Percentiles rank a stretch among this genome's conserved stretches.
These are phyloP conservation scores for Tetramorium alpestre DNA, from an alignment of 1,140 invertebrate genomes.

Conservation along the genomic window DNA sequence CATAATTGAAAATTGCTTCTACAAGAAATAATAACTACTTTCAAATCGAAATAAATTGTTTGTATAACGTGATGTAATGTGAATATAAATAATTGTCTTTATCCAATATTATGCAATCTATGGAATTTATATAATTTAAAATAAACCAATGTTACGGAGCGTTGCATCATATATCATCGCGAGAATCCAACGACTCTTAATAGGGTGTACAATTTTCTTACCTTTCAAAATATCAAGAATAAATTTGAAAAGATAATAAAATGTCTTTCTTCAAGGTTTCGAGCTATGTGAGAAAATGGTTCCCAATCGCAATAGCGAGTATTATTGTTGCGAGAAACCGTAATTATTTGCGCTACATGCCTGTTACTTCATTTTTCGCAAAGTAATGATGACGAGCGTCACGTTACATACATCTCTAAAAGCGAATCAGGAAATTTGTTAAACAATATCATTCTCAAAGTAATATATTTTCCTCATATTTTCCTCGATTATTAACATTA, in stretches of 20 bases:
- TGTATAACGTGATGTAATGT: not conserved
- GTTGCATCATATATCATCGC: not conserved
- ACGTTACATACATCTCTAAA: not conserved
- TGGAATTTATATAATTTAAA: not conserved
- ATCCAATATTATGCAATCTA: not conserved
- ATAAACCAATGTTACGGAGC: not conserved
- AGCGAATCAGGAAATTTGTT: not conserved
- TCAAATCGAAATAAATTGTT: not conserved
- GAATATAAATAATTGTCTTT: not conserved
- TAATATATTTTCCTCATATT: not conserved
- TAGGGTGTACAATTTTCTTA: not conserved
- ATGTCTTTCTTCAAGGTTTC: not conserved
- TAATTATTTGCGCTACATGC: constrained; percentile 19
- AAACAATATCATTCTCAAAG: not conserved
- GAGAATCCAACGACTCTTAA: not conserved
- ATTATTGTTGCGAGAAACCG: not conserved
- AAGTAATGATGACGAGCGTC: constrained; percentile 24
- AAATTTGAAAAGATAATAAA: not conserved
- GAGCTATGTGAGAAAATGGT: not conserved
- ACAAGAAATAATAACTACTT: not conserved
- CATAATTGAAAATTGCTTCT: not conserved
- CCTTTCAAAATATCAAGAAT: no score
- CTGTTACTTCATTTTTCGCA: constrained; percentile 6
- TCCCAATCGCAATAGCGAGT: no score
- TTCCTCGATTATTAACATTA: not conserved